phyloP scores from a whole-genome alignment of 1,140 invertebrate genomes.

The Episyrphus balteatus region DNA sequence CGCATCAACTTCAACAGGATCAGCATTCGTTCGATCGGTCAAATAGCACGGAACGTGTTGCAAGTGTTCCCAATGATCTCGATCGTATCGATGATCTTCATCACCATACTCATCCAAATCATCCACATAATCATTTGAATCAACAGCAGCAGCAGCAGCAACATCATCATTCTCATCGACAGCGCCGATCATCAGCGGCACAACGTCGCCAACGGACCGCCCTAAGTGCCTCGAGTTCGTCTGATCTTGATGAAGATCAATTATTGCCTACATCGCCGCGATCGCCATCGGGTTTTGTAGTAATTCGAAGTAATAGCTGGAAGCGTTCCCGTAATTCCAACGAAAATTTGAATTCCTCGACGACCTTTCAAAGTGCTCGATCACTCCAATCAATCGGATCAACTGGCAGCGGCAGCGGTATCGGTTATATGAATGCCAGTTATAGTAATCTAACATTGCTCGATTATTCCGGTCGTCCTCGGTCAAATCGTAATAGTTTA shows the following conservation, averaged over 20 bases:
- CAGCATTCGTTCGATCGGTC: too few species aligned
- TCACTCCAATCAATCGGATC: neutral
- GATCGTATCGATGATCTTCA: too few species aligned
- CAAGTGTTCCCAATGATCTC: too few species aligned
- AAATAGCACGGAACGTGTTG: too few species aligned
- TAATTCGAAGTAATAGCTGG: neutral
- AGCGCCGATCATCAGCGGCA: too few species aligned
- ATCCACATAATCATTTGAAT: neutral
- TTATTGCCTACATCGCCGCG: neutral
- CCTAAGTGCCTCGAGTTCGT: too few species aligned
- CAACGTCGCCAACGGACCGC: too few species aligned
- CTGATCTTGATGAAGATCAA: too few species aligned
- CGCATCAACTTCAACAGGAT: neutral
- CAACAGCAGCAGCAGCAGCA: constrained; percentile 4
- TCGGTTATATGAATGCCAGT: constrained; percentile 28
- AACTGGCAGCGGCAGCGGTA: neutral
- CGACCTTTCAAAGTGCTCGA: too few species aligned
- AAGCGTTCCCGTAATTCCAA: neutral
- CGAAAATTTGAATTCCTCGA: neutral
- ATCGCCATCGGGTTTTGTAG: constrained; percentile 2
- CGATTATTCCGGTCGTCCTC: constrained; percentile 16
- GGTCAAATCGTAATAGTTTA: neutral
- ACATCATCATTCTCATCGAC: neutral
- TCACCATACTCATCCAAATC: too few species aligned
- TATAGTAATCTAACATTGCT: constrained; percentile 30